Evolutionary conservation across 2,113 vertebrate species (phyloP).

Genomic region (Nycticryphes semicollaris): DNA sequence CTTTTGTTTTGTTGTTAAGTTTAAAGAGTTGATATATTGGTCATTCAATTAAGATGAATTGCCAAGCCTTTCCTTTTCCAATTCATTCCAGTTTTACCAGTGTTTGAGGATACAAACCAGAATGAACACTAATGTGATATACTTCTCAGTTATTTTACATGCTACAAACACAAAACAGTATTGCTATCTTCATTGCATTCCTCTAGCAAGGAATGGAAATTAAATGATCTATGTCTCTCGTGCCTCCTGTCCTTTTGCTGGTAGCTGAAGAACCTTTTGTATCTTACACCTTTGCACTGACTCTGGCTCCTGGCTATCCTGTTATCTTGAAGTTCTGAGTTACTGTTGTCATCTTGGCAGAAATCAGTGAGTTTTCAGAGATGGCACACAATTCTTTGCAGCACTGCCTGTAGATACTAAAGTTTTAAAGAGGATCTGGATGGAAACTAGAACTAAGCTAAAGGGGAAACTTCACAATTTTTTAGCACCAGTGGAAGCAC

Average conservation of each 20-base stretch:
- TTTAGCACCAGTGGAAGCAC: neutral
- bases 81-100: neutral
- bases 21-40: conserved; percentile 1
- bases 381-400: neutral
- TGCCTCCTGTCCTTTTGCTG: neutral
- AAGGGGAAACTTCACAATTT: neutral
- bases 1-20: conserved; percentile 5
- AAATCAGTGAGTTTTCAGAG: neutral
- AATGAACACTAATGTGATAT: neutral
- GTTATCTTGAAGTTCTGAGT: neutral
- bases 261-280: neutral
- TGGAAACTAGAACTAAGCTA: neutral
- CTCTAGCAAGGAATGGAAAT: neutral
- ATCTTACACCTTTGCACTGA: neutral
- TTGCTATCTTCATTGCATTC: neutral
- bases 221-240: neutral
- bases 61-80: neutral
- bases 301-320: neutral
- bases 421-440: neutral
- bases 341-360: neutral
- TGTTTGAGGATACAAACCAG: neutral
- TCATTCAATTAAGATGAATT: conserved; percentile 42
- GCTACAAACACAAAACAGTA: neutral
- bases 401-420: neutral
- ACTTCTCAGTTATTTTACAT: neutral